These are phyloP conservation scores for Xerus inauris DNA, from an alignment of 2,113 vertebrate genomes.

Conservation along the genomic window DNA sequence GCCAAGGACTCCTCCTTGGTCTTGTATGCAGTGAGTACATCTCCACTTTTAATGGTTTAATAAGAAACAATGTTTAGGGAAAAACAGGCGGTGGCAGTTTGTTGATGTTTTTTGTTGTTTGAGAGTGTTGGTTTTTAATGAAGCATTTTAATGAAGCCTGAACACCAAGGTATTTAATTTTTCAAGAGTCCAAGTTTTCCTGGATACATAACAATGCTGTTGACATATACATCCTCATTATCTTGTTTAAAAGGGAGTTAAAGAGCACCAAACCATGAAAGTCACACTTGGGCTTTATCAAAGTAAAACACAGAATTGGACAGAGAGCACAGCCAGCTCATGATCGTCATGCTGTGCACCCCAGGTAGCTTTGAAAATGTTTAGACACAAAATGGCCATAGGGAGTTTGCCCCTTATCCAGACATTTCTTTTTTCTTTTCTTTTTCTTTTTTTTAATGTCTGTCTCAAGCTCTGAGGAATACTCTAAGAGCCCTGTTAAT, in stretches of 20 bases:
- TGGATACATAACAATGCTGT: background rate
- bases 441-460: background rate
- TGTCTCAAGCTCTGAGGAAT: background rate
- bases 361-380: background rate
- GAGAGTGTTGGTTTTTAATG: background rate
- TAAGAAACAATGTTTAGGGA: background rate
- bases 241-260: background rate
- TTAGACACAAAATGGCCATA: background rate
- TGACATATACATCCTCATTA: background rate
- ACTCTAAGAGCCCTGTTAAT: background rate
- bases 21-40: background rate
- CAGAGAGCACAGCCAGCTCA: fast-evolving
- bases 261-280: background rate
- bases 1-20: too few species aligned
- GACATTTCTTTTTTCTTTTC: background rate
- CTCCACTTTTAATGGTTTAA: background rate
- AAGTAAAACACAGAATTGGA: background rate
- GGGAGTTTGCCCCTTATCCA: background rate
- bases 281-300: too few species aligned
- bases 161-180: background rate
- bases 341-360: fast-evolving
- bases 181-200: constrained; percentile 14
- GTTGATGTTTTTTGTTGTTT: background rate
- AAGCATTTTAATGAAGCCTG: background rate
- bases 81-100: background rate